Conservation (phyloP, 2,113 vertebrate genomes). For the Panthera uncia region DNA sequence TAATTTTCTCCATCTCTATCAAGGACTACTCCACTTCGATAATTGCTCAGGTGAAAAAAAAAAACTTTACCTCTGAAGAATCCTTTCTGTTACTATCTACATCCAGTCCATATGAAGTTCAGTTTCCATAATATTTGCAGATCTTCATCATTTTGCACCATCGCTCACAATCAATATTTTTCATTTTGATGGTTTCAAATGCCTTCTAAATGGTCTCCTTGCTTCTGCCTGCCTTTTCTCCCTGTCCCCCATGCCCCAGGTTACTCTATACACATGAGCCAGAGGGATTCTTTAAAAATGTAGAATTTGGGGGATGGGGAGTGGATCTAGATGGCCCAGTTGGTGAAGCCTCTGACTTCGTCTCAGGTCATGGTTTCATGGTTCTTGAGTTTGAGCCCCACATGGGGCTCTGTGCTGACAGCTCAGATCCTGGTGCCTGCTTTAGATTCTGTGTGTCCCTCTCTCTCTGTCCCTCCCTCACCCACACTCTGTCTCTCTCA, state of each 20-base stretch:
- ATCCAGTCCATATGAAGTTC: neutral
- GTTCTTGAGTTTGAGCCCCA: too few relatives aligned
- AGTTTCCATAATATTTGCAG: neutral
- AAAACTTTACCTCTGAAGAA: neutral
- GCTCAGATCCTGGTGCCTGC: too few relatives aligned
- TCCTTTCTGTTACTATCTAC: neutral
- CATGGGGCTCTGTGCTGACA: too few relatives aligned
- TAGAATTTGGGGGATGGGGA: too few relatives aligned
- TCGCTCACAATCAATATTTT: too few relatives aligned
- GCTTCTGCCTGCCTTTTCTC: neutral
- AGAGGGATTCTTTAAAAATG: neutral
- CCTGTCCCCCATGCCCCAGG: accelerated
- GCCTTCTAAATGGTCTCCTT: neutral
- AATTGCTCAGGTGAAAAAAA: neutral
- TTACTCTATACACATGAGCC: too few relatives aligned
- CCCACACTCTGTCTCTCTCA: too few relatives aligned
- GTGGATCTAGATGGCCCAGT: too few relatives aligned
- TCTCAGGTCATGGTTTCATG: too few relatives aligned
- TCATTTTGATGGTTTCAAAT: neutral
- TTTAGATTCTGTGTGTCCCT: too few relatives aligned
- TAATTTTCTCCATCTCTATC: neutral
- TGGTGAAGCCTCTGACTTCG: too few relatives aligned
- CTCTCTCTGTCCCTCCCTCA: too few relatives aligned
- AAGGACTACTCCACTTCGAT: neutral
- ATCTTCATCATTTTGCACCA: neutral